Conservation (phyloP, 2,888 invertebrate species). For the Trissonchulus sp. region DNA sequence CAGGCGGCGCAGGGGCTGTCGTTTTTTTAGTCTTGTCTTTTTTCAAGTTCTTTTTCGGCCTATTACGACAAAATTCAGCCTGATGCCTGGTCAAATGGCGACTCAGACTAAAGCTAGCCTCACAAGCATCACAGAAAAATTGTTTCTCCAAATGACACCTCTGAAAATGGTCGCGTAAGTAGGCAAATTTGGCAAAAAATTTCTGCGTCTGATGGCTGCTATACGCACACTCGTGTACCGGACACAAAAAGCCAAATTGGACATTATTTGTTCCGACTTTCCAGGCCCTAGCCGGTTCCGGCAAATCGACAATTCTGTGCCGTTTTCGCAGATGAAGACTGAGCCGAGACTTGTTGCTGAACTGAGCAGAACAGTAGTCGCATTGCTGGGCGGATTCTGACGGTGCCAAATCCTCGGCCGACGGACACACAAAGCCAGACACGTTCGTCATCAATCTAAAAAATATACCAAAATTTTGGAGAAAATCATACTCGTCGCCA, state of each 20-base stretch:
- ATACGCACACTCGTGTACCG: neutral
- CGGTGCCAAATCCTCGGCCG: neutral
- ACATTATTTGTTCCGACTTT: neutral
- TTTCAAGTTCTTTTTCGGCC: neutral
- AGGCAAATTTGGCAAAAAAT: neutral
- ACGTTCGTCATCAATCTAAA: neutral
- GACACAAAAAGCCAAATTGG: slow-evolving; percentile 1
- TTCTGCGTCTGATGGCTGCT: neutral
- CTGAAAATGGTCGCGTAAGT: neutral
- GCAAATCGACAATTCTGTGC: neutral
- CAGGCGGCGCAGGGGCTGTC: neutral
- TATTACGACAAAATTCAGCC: neutral
- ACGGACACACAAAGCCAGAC: neutral
- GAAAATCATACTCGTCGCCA: too few relatives aligned
- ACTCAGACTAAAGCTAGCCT: neutral
- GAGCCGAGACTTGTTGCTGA: neutral
- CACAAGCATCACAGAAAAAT: neutral
- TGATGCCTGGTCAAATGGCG: neutral
- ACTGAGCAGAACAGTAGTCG: neutral
- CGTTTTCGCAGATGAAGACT: neutral
- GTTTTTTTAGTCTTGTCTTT: neutral
- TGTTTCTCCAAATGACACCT: neutral
- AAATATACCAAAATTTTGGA: too few relatives aligned
- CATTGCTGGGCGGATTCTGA: neutral
- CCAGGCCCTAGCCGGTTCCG: neutral